Evolutionary conservation across 2,888 invertebrate species (phyloP).

Genomic region (Drosophila ustulata): DNA sequence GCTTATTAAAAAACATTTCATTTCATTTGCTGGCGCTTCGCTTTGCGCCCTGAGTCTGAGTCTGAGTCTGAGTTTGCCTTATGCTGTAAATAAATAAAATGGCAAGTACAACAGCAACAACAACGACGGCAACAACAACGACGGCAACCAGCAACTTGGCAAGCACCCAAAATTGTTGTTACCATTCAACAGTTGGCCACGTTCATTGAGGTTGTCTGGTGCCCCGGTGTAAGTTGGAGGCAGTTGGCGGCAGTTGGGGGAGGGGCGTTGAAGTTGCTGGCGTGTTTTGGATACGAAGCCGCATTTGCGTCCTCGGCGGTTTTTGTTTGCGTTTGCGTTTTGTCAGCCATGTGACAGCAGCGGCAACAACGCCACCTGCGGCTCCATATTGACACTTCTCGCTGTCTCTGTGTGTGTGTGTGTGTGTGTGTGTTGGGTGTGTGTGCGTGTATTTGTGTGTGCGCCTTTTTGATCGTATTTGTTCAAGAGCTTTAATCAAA

Average conservation of each 20-base stretch:
- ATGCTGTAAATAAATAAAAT: slow-evolving; percentile 64
- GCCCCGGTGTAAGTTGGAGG: background rate
- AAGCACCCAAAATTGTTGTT: slow-evolving; percentile 51
- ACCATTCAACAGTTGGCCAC: slow-evolving; percentile 72
- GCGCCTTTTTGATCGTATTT: slow-evolving; percentile 49
- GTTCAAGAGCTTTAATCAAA: slow-evolving; percentile 60
- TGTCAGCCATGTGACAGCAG: slow-evolving; percentile 72
- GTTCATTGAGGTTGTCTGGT: slow-evolving; percentile 49
- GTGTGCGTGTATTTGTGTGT: background rate
- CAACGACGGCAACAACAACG: slow-evolving; percentile 6
- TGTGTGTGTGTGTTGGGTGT: background rate
- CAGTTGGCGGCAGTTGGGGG: no score
- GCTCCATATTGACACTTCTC: slow-evolving; percentile 71
- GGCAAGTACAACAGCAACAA: slow-evolving; percentile 16
- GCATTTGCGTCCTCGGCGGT: slow-evolving; percentile 62
- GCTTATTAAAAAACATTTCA: slow-evolving; percentile 55
- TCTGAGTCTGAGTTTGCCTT: slow-evolving; percentile 5
- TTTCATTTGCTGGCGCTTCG: slow-evolving; percentile 29
- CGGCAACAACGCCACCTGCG: slow-evolving; percentile 72
- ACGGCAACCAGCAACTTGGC: slow-evolving; percentile 33
- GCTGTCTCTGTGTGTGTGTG: background rate
- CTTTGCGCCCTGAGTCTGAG: background rate
- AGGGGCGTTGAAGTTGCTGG: slow-evolving; percentile 20
- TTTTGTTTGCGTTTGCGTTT: slow-evolving; percentile 75
- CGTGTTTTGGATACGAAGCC: slow-evolving; percentile 66